phyloP scores from a whole-genome alignment of 1,140 invertebrate genomes.

The Kradibia gibbosae region DNA sequence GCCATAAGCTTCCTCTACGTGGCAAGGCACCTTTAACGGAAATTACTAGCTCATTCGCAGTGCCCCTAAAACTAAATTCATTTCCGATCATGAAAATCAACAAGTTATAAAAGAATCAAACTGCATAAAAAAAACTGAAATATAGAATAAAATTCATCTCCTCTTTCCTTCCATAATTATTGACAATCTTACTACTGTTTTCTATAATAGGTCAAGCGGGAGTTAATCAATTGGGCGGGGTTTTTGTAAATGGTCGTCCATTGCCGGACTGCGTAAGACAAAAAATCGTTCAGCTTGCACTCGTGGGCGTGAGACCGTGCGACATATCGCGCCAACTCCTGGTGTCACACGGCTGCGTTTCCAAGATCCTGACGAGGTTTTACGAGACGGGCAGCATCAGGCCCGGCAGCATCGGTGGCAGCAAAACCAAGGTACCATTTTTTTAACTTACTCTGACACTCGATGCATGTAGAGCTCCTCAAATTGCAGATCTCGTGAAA shows the following conservation, averaged over 20 bases:
- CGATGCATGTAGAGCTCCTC: no score
- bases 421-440: slow-evolving; percentile 86
- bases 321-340: slow-evolving; percentile 95
- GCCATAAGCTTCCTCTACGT: neutral
- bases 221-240: slow-evolving; percentile 95
- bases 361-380: slow-evolving; percentile 96
- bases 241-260: slow-evolving; percentile 96
- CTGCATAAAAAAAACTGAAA: no score
- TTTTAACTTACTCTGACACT: neutral
- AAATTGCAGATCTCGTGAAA: no score
- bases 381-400: slow-evolving; percentile 95
- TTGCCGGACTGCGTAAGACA: slow-evolving; percentile 94
- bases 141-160: no score
- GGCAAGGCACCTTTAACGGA: no score
- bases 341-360: slow-evolving; percentile 97
- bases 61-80: no score
- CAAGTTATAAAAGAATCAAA: no score
- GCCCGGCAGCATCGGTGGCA: slow-evolving; percentile 91
- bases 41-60: no score
- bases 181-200: slow-evolving; percentile 1
- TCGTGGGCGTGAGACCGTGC: slow-evolving; percentile 93
- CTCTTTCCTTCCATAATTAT: neutral
- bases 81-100: no score
- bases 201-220: slow-evolving; percentile 87
- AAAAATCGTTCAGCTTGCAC: slow-evolving; percentile 93